These are phyloP conservation scores for Danaus plexippus DNA, from an alignment of 1,140 invertebrate species.

Conservation along the genomic window DNA sequence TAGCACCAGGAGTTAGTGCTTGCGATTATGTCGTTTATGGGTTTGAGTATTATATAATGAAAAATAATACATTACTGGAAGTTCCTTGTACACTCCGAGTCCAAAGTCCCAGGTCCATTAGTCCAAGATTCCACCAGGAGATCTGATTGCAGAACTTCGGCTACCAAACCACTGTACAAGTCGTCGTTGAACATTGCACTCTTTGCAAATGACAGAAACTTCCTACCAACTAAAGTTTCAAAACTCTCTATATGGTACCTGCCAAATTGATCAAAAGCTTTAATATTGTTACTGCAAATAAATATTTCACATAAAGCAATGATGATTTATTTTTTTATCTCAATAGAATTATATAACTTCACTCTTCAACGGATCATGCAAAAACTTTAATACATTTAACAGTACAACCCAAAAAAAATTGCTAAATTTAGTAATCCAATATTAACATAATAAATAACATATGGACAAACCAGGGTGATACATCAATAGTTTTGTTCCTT, in stretches of 20 bases:
- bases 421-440: too few relatives aligned
- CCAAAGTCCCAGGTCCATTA: slow-evolving; percentile 82
- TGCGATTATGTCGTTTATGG: too few relatives aligned
- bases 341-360: background rate
- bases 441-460: too few relatives aligned
- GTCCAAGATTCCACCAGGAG: slow-evolving; percentile 91
- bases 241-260: slow-evolving; percentile 74
- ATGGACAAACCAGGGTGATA: slow-evolving; percentile 73
- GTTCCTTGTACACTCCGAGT: slow-evolving; percentile 77
- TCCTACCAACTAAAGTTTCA: slow-evolving; percentile 70
- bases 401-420: slow-evolving; percentile 19
- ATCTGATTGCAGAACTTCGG: slow-evolving; percentile 78
- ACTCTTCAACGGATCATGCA: background rate
- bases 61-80: slow-evolving; percentile 59
- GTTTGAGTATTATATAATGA: background rate
- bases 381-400: background rate
- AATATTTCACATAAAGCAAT: too few relatives aligned
- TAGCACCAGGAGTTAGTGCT: too few relatives aligned
- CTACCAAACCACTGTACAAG: slow-evolving; percentile 87
- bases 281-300: background rate
- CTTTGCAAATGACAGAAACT: slow-evolving; percentile 87
- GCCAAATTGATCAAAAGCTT: slow-evolving; percentile 20
- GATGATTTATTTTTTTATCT: too few relatives aligned
- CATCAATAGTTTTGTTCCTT: slow-evolving; percentile 73
- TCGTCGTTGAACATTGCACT: slow-evolving; percentile 83